These are phyloP conservation scores for Eumeta japonica DNA, from an alignment of 1,140 invertebrate species.

Conservation along the genomic window DNA sequence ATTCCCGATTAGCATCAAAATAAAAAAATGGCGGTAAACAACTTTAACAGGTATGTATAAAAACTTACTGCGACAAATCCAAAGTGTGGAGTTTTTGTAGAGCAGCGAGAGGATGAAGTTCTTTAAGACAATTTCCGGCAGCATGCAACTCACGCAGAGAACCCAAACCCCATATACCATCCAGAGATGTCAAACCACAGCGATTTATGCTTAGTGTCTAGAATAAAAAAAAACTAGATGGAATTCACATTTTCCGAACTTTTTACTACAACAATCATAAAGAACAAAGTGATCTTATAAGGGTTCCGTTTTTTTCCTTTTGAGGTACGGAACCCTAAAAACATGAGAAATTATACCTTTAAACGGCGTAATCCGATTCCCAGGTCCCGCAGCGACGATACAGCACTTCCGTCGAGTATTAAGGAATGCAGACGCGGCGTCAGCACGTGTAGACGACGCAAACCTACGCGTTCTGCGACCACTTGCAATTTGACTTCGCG, in stretches of 20 bases:
- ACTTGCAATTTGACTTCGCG: slow-evolving; percentile 63
- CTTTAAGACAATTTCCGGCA: slow-evolving; percentile 60
- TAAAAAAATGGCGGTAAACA: no score
- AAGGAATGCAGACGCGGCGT: slow-evolving; percentile 61
- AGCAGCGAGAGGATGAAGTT: slow-evolving; percentile 59
- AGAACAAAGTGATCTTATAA: not conserved
- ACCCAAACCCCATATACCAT: slow-evolving; percentile 64
- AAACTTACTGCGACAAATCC: slow-evolving; percentile 52
- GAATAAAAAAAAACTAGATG: slow-evolving; percentile 13
- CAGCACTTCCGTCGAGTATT: slow-evolving; percentile 64
- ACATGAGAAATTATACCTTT: slow-evolving; percentile 40
- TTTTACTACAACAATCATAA: no score
- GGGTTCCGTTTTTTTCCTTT: no score
- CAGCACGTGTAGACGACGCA: slow-evolving; percentile 61
- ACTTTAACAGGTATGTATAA: no score
- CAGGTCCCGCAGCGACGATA: slow-evolving; percentile 64
- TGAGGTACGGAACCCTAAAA: no score
- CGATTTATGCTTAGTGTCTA: slow-evolving; percentile 64
- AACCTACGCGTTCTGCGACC: slow-evolving; percentile 60
- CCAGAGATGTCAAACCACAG: slow-evolving; percentile 64
- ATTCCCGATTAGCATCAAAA: no score
- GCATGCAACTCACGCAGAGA: slow-evolving; percentile 63
- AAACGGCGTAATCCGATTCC: slow-evolving; percentile 63
- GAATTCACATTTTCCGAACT: slow-evolving; percentile 1
- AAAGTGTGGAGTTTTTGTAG: slow-evolving; percentile 55